Evolutionary conservation across 2,113 vertebrate genomes (phyloP).

Genomic region (Lamprologus ornatipinnis): DNA sequence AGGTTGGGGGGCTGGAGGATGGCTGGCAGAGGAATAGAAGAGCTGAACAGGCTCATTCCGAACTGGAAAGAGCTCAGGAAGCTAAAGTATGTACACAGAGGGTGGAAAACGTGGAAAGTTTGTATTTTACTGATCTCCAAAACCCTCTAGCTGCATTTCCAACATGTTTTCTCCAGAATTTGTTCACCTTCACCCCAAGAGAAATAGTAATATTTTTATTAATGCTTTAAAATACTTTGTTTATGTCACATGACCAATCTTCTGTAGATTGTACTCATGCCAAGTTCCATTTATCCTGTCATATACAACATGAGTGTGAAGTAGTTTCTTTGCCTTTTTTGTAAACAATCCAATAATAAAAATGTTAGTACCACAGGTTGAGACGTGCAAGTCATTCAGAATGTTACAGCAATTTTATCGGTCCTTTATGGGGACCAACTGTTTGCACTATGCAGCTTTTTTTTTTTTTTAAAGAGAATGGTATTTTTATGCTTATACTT

Average conservation of each 20-base stretch:
- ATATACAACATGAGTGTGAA: neutral
- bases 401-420: neutral
- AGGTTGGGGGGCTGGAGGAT: slow-evolving; percentile 80
- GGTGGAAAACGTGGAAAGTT: neutral
- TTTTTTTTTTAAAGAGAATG: neutral
- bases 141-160: neutral
- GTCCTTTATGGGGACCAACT: neutral
- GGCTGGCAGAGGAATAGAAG: slow-evolving; percentile 63
- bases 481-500: neutral
- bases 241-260: neutral
- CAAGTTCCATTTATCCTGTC: neutral
- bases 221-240: neutral
- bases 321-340: neutral
- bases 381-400: neutral
- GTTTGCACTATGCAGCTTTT: neutral
- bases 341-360: neutral
- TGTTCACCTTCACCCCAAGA: neutral
- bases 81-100: slow-evolving; percentile 64
- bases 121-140: neutral
- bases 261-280: neutral
- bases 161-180: neutral
- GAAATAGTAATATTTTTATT: neutral
- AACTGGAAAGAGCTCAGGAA: slow-evolving; percentile 70
- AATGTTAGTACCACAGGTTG: neutral
- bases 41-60: slow-evolving; percentile 65